Conservation (phyloP, 2,888 invertebrate genomes). For the Cistogaster globosa region DNA sequence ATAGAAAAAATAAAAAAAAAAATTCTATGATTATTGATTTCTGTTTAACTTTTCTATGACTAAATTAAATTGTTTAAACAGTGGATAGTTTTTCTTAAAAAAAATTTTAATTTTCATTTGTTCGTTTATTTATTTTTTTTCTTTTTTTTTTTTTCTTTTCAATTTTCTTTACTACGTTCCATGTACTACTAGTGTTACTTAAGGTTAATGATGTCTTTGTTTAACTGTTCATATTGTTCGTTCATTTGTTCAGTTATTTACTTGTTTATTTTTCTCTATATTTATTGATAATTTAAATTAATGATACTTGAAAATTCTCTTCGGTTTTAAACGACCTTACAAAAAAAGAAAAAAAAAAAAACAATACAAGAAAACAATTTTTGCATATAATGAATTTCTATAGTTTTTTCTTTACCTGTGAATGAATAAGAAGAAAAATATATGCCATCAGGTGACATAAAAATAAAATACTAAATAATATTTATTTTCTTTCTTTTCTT, state of each 20-base stretch:
- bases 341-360: too few species aligned
- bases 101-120: constrained; percentile 3
- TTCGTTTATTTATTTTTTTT: constrained; percentile 9
- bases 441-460: not conserved
- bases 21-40: constrained; percentile 55
- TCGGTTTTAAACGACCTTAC: constrained; percentile 37
- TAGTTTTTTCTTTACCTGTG: too few species aligned
- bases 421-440: not conserved
- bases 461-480: constrained; percentile 15
- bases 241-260: too few species aligned
- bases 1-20: not conserved
- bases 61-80: constrained; percentile 65
- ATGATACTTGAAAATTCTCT: constrained; percentile 60
- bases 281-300: constrained; percentile 71
- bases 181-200: constrained; percentile 66
- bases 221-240: constrained; percentile 54
- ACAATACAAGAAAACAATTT: constrained; percentile 19
- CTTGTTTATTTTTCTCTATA: constrained; percentile 34
- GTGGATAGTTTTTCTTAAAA: constrained; percentile 9
- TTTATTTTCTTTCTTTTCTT: constrained; percentile 29
- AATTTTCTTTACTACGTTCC: constrained; percentile 1
- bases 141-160: too few species aligned
- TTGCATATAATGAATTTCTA: constrained; percentile 1
- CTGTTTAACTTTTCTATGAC: constrained; percentile 17
- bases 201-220: constrained; percentile 68